phyloP scores from a whole-genome alignment of 2,888 invertebrate genomes.

The Agrochola macilenta region DNA sequence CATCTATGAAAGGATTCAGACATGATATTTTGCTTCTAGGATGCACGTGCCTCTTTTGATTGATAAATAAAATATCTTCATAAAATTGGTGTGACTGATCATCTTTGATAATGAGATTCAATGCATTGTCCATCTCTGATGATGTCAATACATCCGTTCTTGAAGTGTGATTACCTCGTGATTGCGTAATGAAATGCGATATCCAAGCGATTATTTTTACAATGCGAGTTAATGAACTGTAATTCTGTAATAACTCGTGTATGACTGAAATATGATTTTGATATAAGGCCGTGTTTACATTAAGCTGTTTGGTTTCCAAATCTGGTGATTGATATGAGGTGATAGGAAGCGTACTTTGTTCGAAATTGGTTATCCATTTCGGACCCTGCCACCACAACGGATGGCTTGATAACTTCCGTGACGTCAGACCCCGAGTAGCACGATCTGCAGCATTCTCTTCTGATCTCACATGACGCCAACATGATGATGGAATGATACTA shows the following conservation, averaged over 20 bases:
- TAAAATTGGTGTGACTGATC: neutral
- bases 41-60: neutral
- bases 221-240: slow-evolving; percentile 6
- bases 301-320: no score
- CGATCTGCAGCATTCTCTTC: no score
- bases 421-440: no score
- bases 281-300: no score
- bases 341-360: neutral
- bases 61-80: neutral
- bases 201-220: slow-evolving; percentile 1
- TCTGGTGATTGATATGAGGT: neutral
- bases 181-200: neutral
- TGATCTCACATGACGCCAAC: no score
- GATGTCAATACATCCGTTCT: neutral
- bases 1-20: neutral
- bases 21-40: neutral
- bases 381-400: no score
- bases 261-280: no score
- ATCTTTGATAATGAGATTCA: neutral
- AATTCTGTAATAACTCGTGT: no score
- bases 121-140: neutral
- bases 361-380: no score
- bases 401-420: no score
- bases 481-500: no score
- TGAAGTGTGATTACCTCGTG: neutral